Percentiles rank a stretch among this genome's conserved stretches.
phyloP scores from a whole-genome alignment of 2,113 vertebrate genomes.

The Phaethornis superciliosus region DNA sequence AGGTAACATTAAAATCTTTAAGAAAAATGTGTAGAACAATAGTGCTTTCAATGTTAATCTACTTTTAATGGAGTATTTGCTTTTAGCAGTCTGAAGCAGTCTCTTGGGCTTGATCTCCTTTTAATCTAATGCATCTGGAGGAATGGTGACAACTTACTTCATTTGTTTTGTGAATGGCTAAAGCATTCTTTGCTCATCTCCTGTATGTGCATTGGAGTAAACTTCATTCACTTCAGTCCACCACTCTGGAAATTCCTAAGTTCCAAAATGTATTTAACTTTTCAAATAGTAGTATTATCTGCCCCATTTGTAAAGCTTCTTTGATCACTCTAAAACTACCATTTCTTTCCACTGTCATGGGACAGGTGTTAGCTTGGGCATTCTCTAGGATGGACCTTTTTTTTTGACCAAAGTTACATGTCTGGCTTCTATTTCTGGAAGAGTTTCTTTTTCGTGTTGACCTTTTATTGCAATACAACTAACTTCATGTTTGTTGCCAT shows the following conservation, averaged over 20 bases:
- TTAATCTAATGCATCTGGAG: slow-evolving; percentile 55
- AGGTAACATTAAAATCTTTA: slow-evolving; percentile 31
- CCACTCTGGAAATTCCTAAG: not conserved
- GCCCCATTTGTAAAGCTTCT: not conserved
- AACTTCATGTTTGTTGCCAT: not conserved
- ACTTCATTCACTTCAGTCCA: not conserved
- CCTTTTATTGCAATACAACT: not conserved
- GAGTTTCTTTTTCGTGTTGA: not conserved
- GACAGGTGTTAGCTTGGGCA: not conserved
- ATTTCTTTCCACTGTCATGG: not conserved
- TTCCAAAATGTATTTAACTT: not conserved
- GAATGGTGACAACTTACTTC: not conserved
- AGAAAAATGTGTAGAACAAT: slow-evolving; percentile 19
- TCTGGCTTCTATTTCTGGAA: not conserved
- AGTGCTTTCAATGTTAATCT: slow-evolving; percentile 44
- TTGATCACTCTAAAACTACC: not conserved
- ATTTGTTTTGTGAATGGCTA: not conserved
- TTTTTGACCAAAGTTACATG: not conserved
- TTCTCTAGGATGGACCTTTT: not conserved
- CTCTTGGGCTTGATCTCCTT: slow-evolving; percentile 8
- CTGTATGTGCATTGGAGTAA: not conserved
- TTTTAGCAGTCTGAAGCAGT: slow-evolving; percentile 22
- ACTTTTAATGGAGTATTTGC: slow-evolving; percentile 52
- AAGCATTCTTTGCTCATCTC: not conserved
- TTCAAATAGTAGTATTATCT: not conserved